Evolutionary conservation across 2,888 invertebrate species (phyloP), one percentile per base, ranked within the genome.

Genomic region (Lagria hirta): DNA sequence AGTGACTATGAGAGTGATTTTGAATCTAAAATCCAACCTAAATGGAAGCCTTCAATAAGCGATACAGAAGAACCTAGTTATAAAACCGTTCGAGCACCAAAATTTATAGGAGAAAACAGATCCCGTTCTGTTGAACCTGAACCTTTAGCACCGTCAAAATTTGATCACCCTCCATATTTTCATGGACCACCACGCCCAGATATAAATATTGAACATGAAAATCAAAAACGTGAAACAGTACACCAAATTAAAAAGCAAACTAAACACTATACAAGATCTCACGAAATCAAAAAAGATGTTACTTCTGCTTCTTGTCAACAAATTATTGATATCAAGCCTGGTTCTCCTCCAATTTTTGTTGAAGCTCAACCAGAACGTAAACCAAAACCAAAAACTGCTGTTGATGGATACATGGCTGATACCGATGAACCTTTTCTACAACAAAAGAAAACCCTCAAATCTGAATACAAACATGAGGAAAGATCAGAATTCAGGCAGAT

Each of bases 1-100:
- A 83, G 82, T 49, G 83, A 84, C 55, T 83, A 84, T 55, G 84
- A 84, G 63, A 83, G 82, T 43, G 84, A 84, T 65, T 71, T 79
- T 44, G 80, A 80, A 53, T 66, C 72, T 7, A 64, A 59, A 53
- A 71, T 73, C 34, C 66, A 64, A 2, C 64, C 73, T 0, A 82
- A 80, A 57, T 82, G 80, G 78, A 78, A 79, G 49, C 80, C 79
- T 15, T 79, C 76, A 51, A 79, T 78, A 48, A 83, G 82, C 55
- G 83, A 83, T 54, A 79, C 74, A 7, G 83, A 83, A 53, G 83
- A 82, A 48, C 76, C 76, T 1, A 63, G 70, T 10, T 82, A 78
- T 61, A 73, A 78, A 17, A 74, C 73, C 48, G 79, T 81, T 0
- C 69, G 72, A 48, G 71, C 80, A 1, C 80, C 81, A 10, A 69